These are phyloP conservation scores for Drosophila aldrichi DNA, from an alignment of 2,888 invertebrate genomes.

Conservation along the genomic window DNA sequence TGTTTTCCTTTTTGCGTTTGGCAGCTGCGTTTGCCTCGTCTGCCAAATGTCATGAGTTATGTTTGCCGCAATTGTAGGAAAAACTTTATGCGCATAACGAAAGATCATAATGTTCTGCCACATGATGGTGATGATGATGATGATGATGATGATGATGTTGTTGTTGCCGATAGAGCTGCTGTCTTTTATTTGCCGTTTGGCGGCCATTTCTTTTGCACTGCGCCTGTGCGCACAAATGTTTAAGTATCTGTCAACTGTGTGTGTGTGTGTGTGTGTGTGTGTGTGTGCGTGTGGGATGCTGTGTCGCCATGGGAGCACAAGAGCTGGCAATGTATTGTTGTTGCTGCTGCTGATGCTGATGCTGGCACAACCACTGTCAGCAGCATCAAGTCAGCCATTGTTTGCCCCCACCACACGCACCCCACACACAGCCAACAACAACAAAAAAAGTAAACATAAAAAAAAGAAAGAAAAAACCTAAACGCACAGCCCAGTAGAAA, in stretches of 20 bases:
- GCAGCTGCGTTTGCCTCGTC: conserved; percentile 65
- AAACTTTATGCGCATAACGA: conserved; percentile 49
- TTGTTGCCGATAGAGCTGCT: conserved; percentile 35
- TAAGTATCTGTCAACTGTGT: conserved; percentile 35
- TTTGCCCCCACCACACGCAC: conserved; percentile 62
- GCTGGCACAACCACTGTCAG: conserved; percentile 69
- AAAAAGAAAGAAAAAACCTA: background rate
- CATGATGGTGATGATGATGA: conserved; percentile 22
- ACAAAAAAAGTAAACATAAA: background rate
- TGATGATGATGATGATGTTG: conserved; percentile 18
- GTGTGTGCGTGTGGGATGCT: conserved; percentile 29
- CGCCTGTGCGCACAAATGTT: conserved; percentile 74
- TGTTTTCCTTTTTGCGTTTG: conserved; percentile 59
- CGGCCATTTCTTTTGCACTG: conserved; percentile 75
- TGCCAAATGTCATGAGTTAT: conserved; percentile 79
- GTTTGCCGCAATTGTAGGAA: conserved; percentile 57
- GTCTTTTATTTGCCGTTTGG: conserved; percentile 60
- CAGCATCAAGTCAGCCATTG: conserved; percentile 71
- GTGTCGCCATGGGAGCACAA: conserved; percentile 69
- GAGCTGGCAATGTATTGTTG: conserved; percentile 58
- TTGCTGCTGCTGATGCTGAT: conserved; percentile 36
- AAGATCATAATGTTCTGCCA: conserved; percentile 12
- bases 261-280: conserved; percentile 10
- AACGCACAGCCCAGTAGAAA: conserved; percentile 36
- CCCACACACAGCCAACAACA: conserved; percentile 23